Base-by-base conservation (phyloP, 2,888 invertebrate genomes). In the Drosophila borealis region DNA sequence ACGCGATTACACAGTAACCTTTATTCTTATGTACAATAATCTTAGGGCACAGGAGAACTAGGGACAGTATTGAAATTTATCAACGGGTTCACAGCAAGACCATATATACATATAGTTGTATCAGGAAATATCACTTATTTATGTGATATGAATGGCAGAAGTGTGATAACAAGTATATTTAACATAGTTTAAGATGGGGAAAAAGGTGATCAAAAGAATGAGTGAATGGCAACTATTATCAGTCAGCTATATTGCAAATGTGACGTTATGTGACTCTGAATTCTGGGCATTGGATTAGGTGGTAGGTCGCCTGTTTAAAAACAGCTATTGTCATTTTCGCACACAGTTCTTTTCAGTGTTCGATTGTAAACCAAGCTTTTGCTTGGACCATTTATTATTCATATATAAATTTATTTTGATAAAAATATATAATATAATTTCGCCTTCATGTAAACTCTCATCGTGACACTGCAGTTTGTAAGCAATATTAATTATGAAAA, bases 391-490 rank as follows among this genome's bases (percentile, higher is more conserved):
- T n/a, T 33, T 33, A 14, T n/a, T 6, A 19, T 6, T 8, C 29
- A 29, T 29, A 29, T 17, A 17, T 17, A 17, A 17, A 17, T 17
- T 14, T 29, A 4, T 29, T 41, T 29, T 17, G 6, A 9, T 5
- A 19, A 19, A 9, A 8, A 8, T 17, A 4, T 17, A 41, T 10
- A 1, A 10, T 17, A 4, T 17, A 4, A 9, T 53, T 66, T 37
- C 29, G 19, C 10, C 2, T 48, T 21, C 2, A 45, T 14, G 4
- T 14, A 45, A 54, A 10, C 6, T 33, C 9, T 36, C 42, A 25
- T 68, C 75, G 64, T 78, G 78, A 68, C 48, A n/a, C 54, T 11
- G 54, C 25, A 60, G 33, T 54, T 59, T 45, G 17, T 49, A 45
- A 50, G 11, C 49, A 56, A 41, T 42, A 53, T 39, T 34, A 1